Conservation (phyloP, 92 coral and sea anemone genomes). For the Phenganax subtilis region DNA sequence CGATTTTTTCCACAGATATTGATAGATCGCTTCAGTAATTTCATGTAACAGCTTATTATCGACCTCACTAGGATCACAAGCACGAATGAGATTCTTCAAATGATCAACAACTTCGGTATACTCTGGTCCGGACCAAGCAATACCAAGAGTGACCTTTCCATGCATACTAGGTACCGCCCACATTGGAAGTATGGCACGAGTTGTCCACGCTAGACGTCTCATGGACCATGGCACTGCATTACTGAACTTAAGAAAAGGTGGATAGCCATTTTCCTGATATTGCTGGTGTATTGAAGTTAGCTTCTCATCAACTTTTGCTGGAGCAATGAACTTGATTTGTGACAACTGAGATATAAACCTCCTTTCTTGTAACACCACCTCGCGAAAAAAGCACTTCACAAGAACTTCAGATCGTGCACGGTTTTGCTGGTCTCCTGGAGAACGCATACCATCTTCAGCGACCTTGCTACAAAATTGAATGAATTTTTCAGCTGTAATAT, state of each 20-base stretch:
- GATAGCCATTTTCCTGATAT: conserved; percentile 54
- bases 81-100: conserved; percentile 56
- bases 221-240: conserved; percentile 71
- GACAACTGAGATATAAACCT: conserved; percentile 68
- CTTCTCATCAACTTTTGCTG: conserved; percentile 55
- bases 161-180: conserved; percentile 65
- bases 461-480: conserved; percentile 65
- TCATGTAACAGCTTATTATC: conserved; percentile 58
- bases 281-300: conserved; percentile 64
- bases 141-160: conserved; percentile 66
- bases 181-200: conserved; percentile 61
- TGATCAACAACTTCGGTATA: conserved; percentile 70
- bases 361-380: conserved; percentile 64
- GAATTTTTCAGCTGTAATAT: conserved; percentile 70
- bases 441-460: conserved; percentile 54
- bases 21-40: conserved; percentile 52
- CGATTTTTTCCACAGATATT: conserved; percentile 33
- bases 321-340: conserved; percentile 70
- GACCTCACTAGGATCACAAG: conserved; percentile 58
- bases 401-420: conserved; percentile 59
- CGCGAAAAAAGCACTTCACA: conserved; percentile 60
- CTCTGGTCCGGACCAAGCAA: conserved; percentile 58
- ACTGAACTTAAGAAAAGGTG: conserved; percentile 73
- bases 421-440: conserved; percentile 20
- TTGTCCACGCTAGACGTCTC: conserved; percentile 68